Percentiles rank a stretch among this genome's conserved stretches.
Conservation (phyloP, 2,888 invertebrate genomes). For the Eudemis profundana region DNA sequence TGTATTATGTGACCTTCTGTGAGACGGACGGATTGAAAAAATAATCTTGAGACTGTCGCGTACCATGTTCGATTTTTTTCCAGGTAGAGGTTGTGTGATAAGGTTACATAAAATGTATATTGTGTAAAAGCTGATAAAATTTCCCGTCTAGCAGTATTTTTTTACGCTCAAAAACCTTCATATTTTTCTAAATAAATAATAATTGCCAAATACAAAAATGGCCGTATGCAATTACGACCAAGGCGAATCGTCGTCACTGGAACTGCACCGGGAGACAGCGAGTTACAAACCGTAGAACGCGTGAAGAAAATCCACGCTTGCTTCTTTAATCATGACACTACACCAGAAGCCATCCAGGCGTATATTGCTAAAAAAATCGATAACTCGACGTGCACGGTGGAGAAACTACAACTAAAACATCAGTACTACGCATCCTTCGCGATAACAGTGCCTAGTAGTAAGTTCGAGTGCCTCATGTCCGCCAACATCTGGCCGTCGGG, state of each 20-base stretch:
- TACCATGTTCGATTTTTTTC: no score
- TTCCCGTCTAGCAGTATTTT: no score
- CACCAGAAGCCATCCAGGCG: not conserved
- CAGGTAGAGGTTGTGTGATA: no score
- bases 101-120: no score
- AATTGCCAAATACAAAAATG: not conserved
- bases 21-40: no score
- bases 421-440: not conserved
- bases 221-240: not conserved
- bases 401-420: conserved; percentile 2
- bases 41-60: no score
- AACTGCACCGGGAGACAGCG: conserved; percentile 11
- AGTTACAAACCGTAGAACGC: conserved; percentile 25
- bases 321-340: conserved; percentile 18
- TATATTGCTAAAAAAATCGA: conserved; percentile 17
- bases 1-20: no score
- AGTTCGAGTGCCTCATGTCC: not conserved
- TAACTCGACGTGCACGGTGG: not conserved
- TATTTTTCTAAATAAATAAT: no score
- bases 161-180: no score
- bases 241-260: conserved; percentile 12
- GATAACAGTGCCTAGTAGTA: not conserved
- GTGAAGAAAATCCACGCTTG: conserved; percentile 28
- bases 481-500: not conserved
- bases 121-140: not conserved